These are phyloP conservation scores for Drosophila erecta DNA, from an alignment of 1,140 invertebrate genomes.

Conservation along the genomic window DNA sequence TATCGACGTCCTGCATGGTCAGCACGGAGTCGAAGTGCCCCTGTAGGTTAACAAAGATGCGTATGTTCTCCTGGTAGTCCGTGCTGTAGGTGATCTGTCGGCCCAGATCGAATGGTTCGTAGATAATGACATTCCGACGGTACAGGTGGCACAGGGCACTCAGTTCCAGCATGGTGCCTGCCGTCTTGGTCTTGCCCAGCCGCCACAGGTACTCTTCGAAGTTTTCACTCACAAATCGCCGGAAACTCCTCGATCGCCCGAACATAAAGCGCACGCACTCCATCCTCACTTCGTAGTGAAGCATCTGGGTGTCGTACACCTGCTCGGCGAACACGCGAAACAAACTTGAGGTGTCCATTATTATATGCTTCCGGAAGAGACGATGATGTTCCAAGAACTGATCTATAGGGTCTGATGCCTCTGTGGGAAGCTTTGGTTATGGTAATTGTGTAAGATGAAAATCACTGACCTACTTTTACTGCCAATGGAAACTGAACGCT, in stretches of 20 bases:
- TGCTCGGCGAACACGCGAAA: slow-evolving; percentile 94
- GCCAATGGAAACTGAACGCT: not conserved
- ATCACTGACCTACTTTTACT: not conserved
- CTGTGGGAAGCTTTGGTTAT: not conserved
- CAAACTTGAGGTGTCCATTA: slow-evolving; percentile 91
- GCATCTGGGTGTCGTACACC: slow-evolving; percentile 91
- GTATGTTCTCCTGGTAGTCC: slow-evolving; percentile 24
- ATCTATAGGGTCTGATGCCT: slow-evolving; percentile 86
- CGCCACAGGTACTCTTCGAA: slow-evolving; percentile 88
- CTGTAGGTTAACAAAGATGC: slow-evolving; percentile 88
- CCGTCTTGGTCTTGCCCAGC: slow-evolving; percentile 88
- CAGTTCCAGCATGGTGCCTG: slow-evolving; percentile 89
- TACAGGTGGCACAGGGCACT: slow-evolving; percentile 89
- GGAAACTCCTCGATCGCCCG: slow-evolving; percentile 85
- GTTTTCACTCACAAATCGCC: slow-evolving; percentile 79
- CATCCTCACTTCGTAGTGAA: slow-evolving; percentile 89
- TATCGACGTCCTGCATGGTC: slow-evolving; percentile 88
- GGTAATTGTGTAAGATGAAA: too few relatives aligned
- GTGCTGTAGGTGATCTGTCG: slow-evolving; percentile 12
- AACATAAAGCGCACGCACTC: slow-evolving; percentile 90
- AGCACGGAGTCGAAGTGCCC: slow-evolving; percentile 93
- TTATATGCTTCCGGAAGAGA: slow-evolving; percentile 91
- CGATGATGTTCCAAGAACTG: slow-evolving; percentile 90
- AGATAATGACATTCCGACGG: slow-evolving; percentile 90
- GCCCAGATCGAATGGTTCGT: slow-evolving; percentile 87